A percentile compares a stretch with the other conserved stretches of the same genome.
Conservation (phyloP, 2,797 vertebrate species). For the Philypnodon macrostomus region DNA sequence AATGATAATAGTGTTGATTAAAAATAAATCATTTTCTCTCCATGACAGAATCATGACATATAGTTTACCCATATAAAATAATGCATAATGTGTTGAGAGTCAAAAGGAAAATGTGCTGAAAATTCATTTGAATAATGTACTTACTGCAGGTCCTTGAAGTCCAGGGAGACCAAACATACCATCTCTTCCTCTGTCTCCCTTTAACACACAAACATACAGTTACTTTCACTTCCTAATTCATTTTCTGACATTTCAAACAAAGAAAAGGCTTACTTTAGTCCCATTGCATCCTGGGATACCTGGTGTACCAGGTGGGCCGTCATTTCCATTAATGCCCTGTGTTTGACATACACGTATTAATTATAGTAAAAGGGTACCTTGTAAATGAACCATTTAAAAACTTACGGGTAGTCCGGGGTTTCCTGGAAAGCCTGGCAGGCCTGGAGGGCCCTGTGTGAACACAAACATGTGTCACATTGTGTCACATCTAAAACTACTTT, state of each 20-base stretch:
- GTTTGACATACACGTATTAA: slow-evolving; percentile 2
- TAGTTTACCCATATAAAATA: too few species aligned
- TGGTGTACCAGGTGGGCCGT: slow-evolving; percentile 84
- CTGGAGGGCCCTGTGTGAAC: slow-evolving; percentile 83
- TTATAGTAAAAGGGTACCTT: neutral
- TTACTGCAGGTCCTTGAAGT: slow-evolving; percentile 84
- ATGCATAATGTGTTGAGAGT: too few species aligned
- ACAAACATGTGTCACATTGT: slow-evolving; percentile 39
- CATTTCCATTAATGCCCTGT: slow-evolving; percentile 94
- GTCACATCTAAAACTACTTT: neutral
- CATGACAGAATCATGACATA: too few species aligned
- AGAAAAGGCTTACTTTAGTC: slow-evolving; percentile 83
- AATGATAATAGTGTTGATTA: too few species aligned
- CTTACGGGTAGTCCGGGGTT: slow-evolving; percentile 93
- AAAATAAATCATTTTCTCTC: too few species aligned
- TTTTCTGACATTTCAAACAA: neutral
- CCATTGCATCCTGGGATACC: slow-evolving; percentile 98
- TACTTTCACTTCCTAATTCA: neutral
- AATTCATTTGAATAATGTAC: slow-evolving; percentile 25
- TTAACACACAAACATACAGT: slow-evolving; percentile 24
- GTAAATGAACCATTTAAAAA: slow-evolving; percentile 21
- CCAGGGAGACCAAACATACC: slow-evolving; percentile 84
- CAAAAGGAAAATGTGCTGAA: too few species aligned
- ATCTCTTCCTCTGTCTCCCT: slow-evolving; percentile 89
- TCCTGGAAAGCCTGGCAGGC: slow-evolving; percentile 88